phyloP scores from a whole-genome alignment of 1,140 invertebrate species.

The Octopus sinensis region DNA sequence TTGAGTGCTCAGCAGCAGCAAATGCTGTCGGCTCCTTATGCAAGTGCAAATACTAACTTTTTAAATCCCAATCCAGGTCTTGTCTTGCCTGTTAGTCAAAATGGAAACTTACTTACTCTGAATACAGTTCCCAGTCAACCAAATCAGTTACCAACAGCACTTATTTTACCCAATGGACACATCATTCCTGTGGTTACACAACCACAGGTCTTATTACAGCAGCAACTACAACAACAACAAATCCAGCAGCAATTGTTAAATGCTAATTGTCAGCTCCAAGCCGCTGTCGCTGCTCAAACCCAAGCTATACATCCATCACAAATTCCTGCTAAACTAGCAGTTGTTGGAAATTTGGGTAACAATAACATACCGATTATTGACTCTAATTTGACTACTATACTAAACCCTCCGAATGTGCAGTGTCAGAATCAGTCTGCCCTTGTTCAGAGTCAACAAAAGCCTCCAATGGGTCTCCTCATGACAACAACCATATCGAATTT shows the following conservation, averaged over 20 bases:
- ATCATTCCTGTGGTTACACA: conserved; percentile 59
- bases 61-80: conserved; percentile 18
- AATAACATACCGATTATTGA: neutral
- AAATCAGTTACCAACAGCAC: conserved; percentile 51
- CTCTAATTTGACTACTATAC: neutral
- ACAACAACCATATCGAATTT: conserved; percentile 30
- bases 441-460: conserved; percentile 13
- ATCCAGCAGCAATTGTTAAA: conserved; percentile 8
- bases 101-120: conserved; percentile 34
- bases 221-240: conserved; percentile 17
- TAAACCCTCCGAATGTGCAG: neutral
- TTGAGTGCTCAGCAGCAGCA: conserved; percentile 17
- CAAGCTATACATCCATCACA: neutral
- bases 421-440: neutral
- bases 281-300: neutral
- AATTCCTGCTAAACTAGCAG: neutral
- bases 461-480: conserved; percentile 31
- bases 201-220: conserved; percentile 39
- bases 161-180: conserved; percentile 58
- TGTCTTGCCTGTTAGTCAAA: conserved; percentile 35
- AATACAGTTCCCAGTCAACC: conserved; percentile 41
- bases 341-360: neutral
- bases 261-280: neutral
- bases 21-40: conserved; percentile 8
- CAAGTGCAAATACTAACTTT: neutral